Percentiles rank a stretch among this genome's conserved stretches.
These are phyloP conservation scores for Oxyura jamaicensis DNA, from an alignment of 2,113 vertebrate species.

Conservation along the genomic window DNA sequence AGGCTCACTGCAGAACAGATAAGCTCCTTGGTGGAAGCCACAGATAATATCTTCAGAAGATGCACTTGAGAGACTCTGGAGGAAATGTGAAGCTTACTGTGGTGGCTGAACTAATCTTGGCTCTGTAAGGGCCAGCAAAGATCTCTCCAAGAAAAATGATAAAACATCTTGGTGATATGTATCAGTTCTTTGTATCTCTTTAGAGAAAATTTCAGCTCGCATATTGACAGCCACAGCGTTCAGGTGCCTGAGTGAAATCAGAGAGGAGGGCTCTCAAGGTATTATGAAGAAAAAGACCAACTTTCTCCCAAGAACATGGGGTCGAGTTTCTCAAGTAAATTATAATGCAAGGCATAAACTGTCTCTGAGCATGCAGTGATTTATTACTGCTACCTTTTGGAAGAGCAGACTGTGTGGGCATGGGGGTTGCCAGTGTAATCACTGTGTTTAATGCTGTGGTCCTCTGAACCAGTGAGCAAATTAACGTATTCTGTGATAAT, in stretches of 20 bases:
- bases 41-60: neutral
- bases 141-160: neutral
- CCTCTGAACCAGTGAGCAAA: neutral
- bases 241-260: neutral
- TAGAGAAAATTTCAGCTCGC: neutral
- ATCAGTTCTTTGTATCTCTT: neutral
- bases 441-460: neutral
- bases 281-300: neutral
- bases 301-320: neutral
- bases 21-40: neutral
- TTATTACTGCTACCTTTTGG: neutral
- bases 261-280: neutral
- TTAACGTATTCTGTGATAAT: neutral
- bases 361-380: neutral
- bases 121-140: neutral
- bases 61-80: neutral
- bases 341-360: neutral
- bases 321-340: neutral
- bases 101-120: neutral
- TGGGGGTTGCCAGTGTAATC: neutral
- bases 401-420: neutral
- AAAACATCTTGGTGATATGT: neutral
- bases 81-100: neutral
- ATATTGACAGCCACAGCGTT: neutral
- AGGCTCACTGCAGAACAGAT: neutral